phyloP scores from a whole-genome alignment of 2,113 vertebrate species.

The Polypterus senegalus region DNA sequence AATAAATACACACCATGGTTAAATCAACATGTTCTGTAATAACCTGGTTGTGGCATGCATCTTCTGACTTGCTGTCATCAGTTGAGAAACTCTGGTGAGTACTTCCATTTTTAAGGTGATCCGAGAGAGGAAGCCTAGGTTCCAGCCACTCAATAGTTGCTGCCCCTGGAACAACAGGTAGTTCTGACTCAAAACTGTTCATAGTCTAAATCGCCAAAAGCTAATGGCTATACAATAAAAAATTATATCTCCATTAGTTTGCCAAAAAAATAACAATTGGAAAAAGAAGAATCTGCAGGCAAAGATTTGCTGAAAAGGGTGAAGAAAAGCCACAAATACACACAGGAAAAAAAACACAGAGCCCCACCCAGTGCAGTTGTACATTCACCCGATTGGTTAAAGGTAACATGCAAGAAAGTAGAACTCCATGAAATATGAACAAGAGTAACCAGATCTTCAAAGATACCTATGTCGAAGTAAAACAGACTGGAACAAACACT shows the following conservation, averaged over 20 bases:
- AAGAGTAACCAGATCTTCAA: slow-evolving; percentile 8
- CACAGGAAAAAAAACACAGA: background rate
- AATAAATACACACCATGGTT: slow-evolving; percentile 65
- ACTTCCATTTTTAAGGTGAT: slow-evolving; percentile 83
- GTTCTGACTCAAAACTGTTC: slow-evolving; percentile 62
- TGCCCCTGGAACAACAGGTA: slow-evolving; percentile 66
- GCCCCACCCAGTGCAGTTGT: slow-evolving; percentile 21
- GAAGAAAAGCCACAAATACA: slow-evolving; percentile 6
- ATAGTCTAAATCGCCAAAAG: slow-evolving; percentile 38
- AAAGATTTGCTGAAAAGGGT: slow-evolving; percentile 23
- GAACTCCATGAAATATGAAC: slow-evolving; percentile 8
- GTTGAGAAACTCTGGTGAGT: slow-evolving; percentile 54
- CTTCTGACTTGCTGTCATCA: slow-evolving; percentile 53
- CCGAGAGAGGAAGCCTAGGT: slow-evolving; percentile 71
- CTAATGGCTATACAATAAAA: slow-evolving; percentile 29
- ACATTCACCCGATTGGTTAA: slow-evolving; percentile 24
- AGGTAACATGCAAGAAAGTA: slow-evolving; percentile 2
- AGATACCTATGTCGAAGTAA: background rate
- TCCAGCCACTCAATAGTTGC: slow-evolving; percentile 88
- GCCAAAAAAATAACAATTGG: too few relatives aligned
- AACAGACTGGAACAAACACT: background rate
- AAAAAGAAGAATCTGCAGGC: background rate
- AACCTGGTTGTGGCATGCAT: slow-evolving; percentile 52
- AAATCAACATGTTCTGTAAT: slow-evolving; percentile 57
- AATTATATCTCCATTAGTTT: slow-evolving; percentile 38